Evolutionary conservation across 2,113 vertebrate genomes (phyloP), one percentile per base, ranked within the genome.

Genomic region (Alaudala cheleensis): DNA sequence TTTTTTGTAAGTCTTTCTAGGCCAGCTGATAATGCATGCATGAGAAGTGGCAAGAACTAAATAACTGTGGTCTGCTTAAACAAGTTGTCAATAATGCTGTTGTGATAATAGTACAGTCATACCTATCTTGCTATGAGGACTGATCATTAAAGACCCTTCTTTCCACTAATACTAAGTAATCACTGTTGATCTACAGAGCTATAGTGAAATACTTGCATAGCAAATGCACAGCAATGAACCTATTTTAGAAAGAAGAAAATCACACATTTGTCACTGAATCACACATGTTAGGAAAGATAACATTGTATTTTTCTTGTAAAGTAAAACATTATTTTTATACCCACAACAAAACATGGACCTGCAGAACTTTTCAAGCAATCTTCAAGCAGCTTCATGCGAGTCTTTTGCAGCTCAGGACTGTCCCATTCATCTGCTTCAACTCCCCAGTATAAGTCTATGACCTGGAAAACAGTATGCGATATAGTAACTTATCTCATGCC

Each of bases 271-370:
- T 73, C 81, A 76, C 44, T 56, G 20, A 62, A 83, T 34, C 67
- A 82, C 39, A 61, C 39, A 90, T 18, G 19, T 66, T 81, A 78
- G 26, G 22, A 74, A 39, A 93, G 58, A 45, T 79, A 90, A 69
- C 31, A 53, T 13, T 25, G 1, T 31, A 39, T 47, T 85, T 95
- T 83, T 84, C n/a, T 86, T 81, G 70, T 81, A 96, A 95, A 93
- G 69, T 92, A 97, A 97, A 98, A 87, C 90, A 96, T 96, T 96
- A 98, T 97, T 96, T 98, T 98, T 97, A 98, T 98, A 99, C 99
- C 99, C 98, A 99, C 99, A 97, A 99, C 99, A 98, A 99, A 99
- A 98, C 99, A 99, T 91, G 99, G 99, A 96, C 99, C 99, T 88
- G 99, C 98, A 93, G 99, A 99, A 88, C 98, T 99, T 98, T 99